Base-by-base conservation (phyloP, 2,797 vertebrate species). In the Glyptemys insculpta region DNA sequence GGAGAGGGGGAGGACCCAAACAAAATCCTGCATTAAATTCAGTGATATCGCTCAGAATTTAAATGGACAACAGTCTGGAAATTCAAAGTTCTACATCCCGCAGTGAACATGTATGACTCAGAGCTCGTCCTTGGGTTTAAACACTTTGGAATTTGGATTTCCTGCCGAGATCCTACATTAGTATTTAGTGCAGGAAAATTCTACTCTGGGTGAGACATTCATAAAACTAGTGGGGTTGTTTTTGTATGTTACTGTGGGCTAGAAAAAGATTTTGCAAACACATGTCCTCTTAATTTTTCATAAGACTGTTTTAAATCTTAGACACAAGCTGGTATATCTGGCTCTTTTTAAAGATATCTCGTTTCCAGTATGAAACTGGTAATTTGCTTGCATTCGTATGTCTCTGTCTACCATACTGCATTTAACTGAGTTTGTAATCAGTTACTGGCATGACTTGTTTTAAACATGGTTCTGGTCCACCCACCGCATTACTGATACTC, bases 121-220 rank as follows among this genome's bases (percentile, higher is more conserved):
- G 92, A 96, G 68, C 97, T 76, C 80, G 49, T 88, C 86, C 95
- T 88, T 88, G 91, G 94, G 54, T 11, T 94, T 91, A 44, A 91
- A 93, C 92, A 92, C 90, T 93, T 87, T 94, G 90, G 86, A 93
- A 81, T 86, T 95, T 94, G 49, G 49, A 27, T 87, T 95, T 96
- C 92, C 92, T 94, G 37, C 80, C 72, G 88, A 96, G 91, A 94
- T 94, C 56, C 83, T 95, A 9, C 88, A 50, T 92, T 85, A 82
- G 23, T 50, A 18, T 92, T 95, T 31, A 89, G 80, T 84, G 83
- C 53, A 95, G 93, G 89, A 90, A 90, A 89, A 86, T n/a, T 1
- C 0, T 52, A 53, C 83, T 80, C 27, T 4, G 18, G 85, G 79
- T 2, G 2, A 65, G 49, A 34, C 16, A 57, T 54, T 41, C 89